phyloP scores from a whole-genome alignment of 2,888 invertebrate genomes.

The Calameuta pallipes region DNA sequence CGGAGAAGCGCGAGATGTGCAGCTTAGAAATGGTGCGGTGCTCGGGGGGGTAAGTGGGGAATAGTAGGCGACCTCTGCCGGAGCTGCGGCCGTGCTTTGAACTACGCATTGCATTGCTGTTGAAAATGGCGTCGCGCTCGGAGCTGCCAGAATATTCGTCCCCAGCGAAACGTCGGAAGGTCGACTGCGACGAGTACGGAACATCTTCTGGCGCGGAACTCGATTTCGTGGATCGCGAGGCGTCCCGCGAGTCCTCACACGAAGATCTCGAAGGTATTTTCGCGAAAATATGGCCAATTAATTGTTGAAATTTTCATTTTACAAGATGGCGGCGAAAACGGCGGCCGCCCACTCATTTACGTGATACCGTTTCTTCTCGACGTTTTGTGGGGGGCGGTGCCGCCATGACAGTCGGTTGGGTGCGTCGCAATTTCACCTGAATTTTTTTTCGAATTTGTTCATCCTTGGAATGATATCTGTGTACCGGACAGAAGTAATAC shows the following conservation, averaged over 20 bases:
- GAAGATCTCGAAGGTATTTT: slow-evolving; percentile 61
- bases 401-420: slow-evolving; percentile 56
- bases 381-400: slow-evolving; percentile 34
- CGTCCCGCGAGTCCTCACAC: slow-evolving; percentile 39
- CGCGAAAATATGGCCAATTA: slow-evolving; percentile 49
- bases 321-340: slow-evolving; percentile 58
- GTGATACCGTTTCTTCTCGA: slow-evolving; percentile 34
- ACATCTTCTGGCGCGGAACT: slow-evolving; percentile 40
- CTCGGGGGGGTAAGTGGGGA: not conserved
- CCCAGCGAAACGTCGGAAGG: slow-evolving; percentile 62
- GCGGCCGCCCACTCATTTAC: slow-evolving; percentile 45
- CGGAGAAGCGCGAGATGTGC: not conserved
- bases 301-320: slow-evolving; percentile 43
- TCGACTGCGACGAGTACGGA: slow-evolving; percentile 52
- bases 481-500: not conserved
- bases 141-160: slow-evolving; percentile 64
- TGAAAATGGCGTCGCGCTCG: slow-evolving; percentile 66
- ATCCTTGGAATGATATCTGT: not conserved
- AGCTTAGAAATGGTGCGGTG: not conserved
- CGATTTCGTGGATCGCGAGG: slow-evolving; percentile 47
- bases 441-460: not conserved
- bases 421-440: slow-evolving; percentile 39
- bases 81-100: slow-evolving; percentile 36
- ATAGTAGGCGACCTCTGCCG: slow-evolving; percentile 41
- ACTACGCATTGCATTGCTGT: slow-evolving; percentile 57